Evolutionary conservation across 1,140 invertebrate genomes (phyloP).

Genomic region (Leguminivora glycinivorella): DNA sequence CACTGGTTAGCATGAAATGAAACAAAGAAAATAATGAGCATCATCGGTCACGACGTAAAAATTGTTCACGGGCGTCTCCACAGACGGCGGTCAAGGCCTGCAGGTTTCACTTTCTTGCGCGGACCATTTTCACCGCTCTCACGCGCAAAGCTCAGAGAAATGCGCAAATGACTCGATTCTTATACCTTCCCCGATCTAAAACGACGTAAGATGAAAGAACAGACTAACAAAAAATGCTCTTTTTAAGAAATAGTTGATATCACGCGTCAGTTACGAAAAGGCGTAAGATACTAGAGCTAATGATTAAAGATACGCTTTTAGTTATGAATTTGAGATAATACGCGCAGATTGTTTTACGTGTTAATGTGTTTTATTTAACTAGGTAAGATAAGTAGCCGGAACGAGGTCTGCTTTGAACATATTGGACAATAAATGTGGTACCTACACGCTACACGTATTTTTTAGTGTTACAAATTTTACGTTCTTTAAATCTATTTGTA

Average conservation of each 20-base stretch:
- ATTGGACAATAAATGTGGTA: background rate
- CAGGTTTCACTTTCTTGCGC: constrained; percentile 70
- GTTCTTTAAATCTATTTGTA: no score
- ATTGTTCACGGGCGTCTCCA: constrained; percentile 28
- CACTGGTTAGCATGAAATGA: no score
- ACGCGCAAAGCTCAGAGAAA: constrained; percentile 37
- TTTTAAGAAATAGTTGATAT: background rate
- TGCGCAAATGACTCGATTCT: constrained; percentile 26
- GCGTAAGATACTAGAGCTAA: background rate
- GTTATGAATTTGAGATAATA: background rate
- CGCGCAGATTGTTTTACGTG: constrained; percentile 4
- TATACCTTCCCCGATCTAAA: background rate
- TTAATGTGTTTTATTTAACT: background rate
- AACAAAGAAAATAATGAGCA: background rate
- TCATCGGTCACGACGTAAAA: background rate
- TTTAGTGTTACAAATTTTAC: no score
- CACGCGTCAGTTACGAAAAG: background rate
- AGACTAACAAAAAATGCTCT: background rate
- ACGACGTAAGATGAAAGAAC: background rate
- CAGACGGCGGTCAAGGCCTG: constrained; percentile 66
- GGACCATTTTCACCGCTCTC: constrained; percentile 70
- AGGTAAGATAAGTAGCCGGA: background rate
- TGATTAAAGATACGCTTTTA: background rate
- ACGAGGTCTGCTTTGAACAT: background rate
- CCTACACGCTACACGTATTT: background rate